Evolutionary conservation across 2,113 vertebrate genomes (phyloP), one percentile per base, ranked within the genome.

Genomic region (Daphoenositta chrysoptera): DNA sequence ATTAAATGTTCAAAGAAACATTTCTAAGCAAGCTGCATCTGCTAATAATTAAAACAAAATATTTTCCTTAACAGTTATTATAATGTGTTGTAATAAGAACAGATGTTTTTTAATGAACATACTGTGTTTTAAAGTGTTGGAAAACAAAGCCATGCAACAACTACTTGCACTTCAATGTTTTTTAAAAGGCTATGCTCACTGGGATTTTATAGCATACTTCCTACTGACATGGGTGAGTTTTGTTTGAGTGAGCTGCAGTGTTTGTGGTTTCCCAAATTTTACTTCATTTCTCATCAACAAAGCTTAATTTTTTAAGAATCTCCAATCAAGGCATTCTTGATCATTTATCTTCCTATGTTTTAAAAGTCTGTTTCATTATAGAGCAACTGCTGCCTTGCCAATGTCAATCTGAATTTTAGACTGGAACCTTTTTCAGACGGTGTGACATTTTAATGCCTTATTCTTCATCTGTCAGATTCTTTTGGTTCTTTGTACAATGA

Each of bases 31-130:
- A 15, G 18, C 33, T 69, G 9, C 27, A 65, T 80, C 78, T 85
- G 57, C 30, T 87, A 72, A 83, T 82, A 94, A 78, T 71, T 83
- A n/a, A 69, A 58, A 37, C 54, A 78, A 56, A 42, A 80, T 31
- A 35, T 88, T 93, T 73, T 81, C 39, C 39, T 45, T 89, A 64
- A 63, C 28, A 54, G 71, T 76, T 65, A 44, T 87, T 85, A n/a
- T 47, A 79, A 76, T 50, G 50, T 70, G n/a, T n/a, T 87, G 39
- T 54, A 75, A 54, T 68, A 94, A 75, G 84, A 92, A 28, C 88
- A 96, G 88, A 71, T 86, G 40, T 77, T 96, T 84, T 90, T 77
- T 37, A 87, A 86, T 51, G 54, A 75, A 37, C 82, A 71, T 42
- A 70, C 39, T 82, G 61, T 60, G 61, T 47, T 80, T 73, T 80